Conservation (phyloP, 92 coral and sea anemone genomes). For the Pocillopora meandrina region DNA sequence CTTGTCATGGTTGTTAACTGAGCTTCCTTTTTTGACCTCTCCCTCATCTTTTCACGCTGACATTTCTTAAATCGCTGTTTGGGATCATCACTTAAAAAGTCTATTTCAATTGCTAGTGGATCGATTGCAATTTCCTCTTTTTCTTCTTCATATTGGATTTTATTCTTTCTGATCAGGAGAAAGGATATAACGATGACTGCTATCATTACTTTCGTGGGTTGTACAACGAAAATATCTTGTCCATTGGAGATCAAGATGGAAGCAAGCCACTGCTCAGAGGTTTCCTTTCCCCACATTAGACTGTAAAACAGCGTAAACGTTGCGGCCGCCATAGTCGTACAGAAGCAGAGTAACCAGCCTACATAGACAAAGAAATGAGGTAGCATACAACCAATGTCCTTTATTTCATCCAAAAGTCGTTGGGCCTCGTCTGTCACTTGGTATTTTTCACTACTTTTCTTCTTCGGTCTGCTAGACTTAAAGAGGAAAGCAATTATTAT, state of each 20-base stretch:
- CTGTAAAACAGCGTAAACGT: slow-evolving; percentile 75
- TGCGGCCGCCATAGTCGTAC: slow-evolving; percentile 51
- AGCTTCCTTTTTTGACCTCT: slow-evolving; percentile 25
- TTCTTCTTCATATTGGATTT: neutral
- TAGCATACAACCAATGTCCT: slow-evolving; percentile 18
- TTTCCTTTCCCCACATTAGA: slow-evolving; percentile 70
- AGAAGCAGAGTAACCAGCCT: slow-evolving; percentile 69
- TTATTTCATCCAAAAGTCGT: slow-evolving; percentile 7
- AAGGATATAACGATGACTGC: slow-evolving; percentile 56
- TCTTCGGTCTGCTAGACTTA: slow-evolving; percentile 33
- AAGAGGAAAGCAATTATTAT: slow-evolving; percentile 45
- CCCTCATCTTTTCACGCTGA: slow-evolving; percentile 35
- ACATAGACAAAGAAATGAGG: slow-evolving; percentile 73
- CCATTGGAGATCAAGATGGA: slow-evolving; percentile 61
- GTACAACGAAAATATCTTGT: slow-evolving; percentile 67
- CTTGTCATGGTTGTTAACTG: slow-evolving; percentile 15
- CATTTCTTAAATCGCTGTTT: slow-evolving; percentile 38
- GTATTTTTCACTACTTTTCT: slow-evolving; percentile 2
- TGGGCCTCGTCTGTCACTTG: slow-evolving; percentile 13
- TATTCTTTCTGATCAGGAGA: slow-evolving; percentile 8
- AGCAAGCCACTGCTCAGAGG: slow-evolving; percentile 67
- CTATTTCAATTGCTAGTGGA: neutral
- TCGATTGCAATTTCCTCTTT: neutral
- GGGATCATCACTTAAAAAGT: slow-evolving; percentile 35
- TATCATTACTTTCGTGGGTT: slow-evolving; percentile 63